Evolutionary conservation across 2,888 invertebrate genomes (phyloP), one percentile per base, ranked within the genome.

Genomic region (Amiota minor): DNA sequence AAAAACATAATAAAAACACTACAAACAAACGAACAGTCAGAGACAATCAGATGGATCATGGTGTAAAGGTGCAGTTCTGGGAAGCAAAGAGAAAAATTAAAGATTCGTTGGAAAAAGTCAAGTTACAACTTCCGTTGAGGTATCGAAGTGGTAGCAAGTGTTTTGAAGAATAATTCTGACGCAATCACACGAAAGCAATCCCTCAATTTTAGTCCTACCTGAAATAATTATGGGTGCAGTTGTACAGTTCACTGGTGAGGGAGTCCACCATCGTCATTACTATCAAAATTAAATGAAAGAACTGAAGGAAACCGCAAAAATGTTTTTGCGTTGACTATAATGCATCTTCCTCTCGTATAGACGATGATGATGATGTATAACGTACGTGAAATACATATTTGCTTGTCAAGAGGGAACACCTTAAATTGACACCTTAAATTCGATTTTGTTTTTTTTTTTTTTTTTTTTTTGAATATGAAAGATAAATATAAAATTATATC

Each of bases 271-370:
- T 35, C 6, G 6, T 8, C 35, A 35, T 35, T 35, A 35, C 35
- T 8, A 35, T 35, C 35, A 35, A 35, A 35, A 35, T 35, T 2
- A 45, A 59, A 71, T 65, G 70, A 70, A 70, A 23, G 73, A 70
- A 76, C 78, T 78, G 76, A 79, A 80, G 81, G 77, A 79, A 79
- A 72, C 70, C 73, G 72, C 61, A 64, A 77, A 76, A 81, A 81
- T 84, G 86, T 84, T 20, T 18, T 10, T 6, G 86, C 86, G 85
- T 83, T 86, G 85, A 83, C 86, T 83, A 74, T 76, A 86, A 86
- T 86, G 85, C 86, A 80, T 35, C 35, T 35, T 35, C 6, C 6
- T 3, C 35, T 35, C 35, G 35, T 35, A 35, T 35, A 35, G 4
- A 6, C 6, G 35, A 6, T 35, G 35, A 35, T 35, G 2, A 35